Percentiles rank a stretch among this genome's conserved stretches.
These are phyloP conservation scores for Megalurothrips usitatus DNA, from an alignment of 2,888 invertebrate species.

Conservation along the genomic window DNA sequence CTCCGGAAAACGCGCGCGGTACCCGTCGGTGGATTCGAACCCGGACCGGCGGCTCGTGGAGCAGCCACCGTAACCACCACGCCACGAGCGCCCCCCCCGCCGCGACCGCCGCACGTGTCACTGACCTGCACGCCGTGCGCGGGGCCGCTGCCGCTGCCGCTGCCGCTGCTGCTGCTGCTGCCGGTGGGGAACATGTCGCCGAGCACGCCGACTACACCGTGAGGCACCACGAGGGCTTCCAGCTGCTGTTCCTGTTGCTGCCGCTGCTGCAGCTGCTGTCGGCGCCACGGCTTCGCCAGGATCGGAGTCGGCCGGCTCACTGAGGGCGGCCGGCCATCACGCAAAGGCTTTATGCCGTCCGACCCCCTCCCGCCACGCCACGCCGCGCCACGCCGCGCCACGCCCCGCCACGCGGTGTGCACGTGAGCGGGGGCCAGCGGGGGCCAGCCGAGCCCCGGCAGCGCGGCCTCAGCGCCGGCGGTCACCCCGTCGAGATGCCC, in stretches of 20 bases:
- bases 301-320: background rate
- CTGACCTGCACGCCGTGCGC: too few relatives aligned
- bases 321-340: background rate
- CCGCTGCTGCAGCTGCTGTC: background rate
- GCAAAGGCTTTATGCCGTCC: background rate
- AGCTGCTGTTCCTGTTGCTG: background rate
- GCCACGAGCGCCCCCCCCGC: too few relatives aligned
- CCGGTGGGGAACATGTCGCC: background rate
- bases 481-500: background rate
- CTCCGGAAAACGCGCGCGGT: too few relatives aligned
- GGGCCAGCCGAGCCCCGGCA: background rate
- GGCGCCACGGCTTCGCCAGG: background rate
- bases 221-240: background rate
- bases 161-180: too few relatives aligned
- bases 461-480: background rate
- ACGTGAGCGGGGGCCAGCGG: background rate
- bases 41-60: too few relatives aligned
- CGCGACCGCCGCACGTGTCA: too few relatives aligned
- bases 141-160: too few relatives aligned
- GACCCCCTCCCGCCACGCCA: background rate
- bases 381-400: background rate
- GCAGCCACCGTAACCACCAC: too few relatives aligned
- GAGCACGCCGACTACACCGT: background rate
- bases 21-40: too few relatives aligned
- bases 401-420: background rate